phyloP scores from a whole-genome alignment of 2,113 vertebrate genomes.

The Labeo rohita region DNA sequence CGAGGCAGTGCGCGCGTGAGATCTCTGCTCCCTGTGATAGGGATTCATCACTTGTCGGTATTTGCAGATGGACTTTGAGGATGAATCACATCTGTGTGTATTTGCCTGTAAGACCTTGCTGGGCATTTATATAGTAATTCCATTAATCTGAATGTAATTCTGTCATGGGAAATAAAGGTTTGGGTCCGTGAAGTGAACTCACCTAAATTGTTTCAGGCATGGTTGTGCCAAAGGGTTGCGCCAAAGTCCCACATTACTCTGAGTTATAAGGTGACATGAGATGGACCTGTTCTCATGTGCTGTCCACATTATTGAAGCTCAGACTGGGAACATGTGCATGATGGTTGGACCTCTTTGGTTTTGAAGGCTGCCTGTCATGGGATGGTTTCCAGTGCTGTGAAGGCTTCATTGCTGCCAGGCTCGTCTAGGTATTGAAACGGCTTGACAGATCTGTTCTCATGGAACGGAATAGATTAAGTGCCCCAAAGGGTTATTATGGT shows the following conservation, averaged over 20 bases:
- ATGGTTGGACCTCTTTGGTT: slow-evolving; percentile 47
- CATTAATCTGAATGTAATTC: slow-evolving; percentile 43
- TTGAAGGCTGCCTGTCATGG: slow-evolving; percentile 48
- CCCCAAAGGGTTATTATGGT: not conserved
- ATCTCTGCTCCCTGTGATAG: slow-evolving; percentile 53
- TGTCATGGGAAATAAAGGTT: slow-evolving; percentile 38
- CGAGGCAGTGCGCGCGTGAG: slow-evolving; percentile 50
- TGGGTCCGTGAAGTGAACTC: slow-evolving; percentile 55
- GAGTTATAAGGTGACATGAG: slow-evolving; percentile 77
- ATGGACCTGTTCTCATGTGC: slow-evolving; percentile 66
- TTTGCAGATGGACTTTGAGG: slow-evolving; percentile 50
- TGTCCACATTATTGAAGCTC: slow-evolving; percentile 57
- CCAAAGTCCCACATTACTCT: slow-evolving; percentile 79
- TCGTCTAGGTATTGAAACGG: slow-evolving; percentile 62
- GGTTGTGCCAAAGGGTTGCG: slow-evolving; percentile 75
- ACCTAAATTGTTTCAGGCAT: slow-evolving; percentile 79
- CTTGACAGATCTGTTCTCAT: slow-evolving; percentile 67
- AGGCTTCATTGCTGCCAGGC: slow-evolving; percentile 59
- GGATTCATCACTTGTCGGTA: slow-evolving; percentile 47
- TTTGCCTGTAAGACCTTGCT: slow-evolving; percentile 39
- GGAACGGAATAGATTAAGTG: slow-evolving; percentile 67
- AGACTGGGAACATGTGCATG: slow-evolving; percentile 34
- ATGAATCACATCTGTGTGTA: slow-evolving; percentile 39
- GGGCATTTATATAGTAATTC: slow-evolving; percentile 42
- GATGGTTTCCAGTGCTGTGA: slow-evolving; percentile 65